Percentiles rank a stretch among this genome's conserved stretches.
Evolutionary conservation across 2,888 invertebrate species (phyloP).

Genomic region (Litoditis marina): DNA sequence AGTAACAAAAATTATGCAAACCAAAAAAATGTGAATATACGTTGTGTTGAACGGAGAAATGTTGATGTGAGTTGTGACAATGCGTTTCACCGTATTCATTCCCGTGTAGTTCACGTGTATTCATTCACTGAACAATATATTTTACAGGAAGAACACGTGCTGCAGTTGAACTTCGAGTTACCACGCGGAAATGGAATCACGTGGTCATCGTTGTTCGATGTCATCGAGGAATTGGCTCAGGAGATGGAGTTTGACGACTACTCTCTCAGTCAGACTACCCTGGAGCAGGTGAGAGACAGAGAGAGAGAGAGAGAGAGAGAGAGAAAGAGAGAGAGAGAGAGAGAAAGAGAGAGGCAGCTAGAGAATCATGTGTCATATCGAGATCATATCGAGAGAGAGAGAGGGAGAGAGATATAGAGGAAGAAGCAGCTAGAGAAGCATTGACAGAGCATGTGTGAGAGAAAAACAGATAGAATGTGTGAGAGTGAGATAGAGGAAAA

Average conservation of each 20-base stretch:
- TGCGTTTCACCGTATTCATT: too few relatives aligned
- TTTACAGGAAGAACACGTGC: constrained; percentile 59
- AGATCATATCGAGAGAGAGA: background rate
- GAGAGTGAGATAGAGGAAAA: too few relatives aligned
- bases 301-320: background rate
- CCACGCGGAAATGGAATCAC: constrained; percentile 54
- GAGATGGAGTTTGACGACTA: constrained; percentile 69
- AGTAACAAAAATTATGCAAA: too few relatives aligned
- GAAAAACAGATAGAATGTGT: background rate
- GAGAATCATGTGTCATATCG: too few relatives aligned
- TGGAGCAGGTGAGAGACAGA: constrained; percentile 71
- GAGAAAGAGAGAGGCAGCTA: background rate
- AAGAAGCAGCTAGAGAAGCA: too few relatives aligned
- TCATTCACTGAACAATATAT: too few relatives aligned
- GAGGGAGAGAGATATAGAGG: background rate
- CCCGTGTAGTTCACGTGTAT: too few relatives aligned
- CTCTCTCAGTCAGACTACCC: constrained; percentile 75
- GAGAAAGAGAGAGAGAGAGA: background rate
- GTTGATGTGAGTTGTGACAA: too few relatives aligned
- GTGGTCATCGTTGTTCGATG: constrained; percentile 65
- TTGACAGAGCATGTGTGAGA: background rate
- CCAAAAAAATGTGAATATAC: too few relatives aligned
- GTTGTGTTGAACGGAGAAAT: too few relatives aligned
- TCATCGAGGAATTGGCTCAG: constrained; percentile 64
- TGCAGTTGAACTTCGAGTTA: constrained; percentile 65